A percentile compares a stretch with the other conserved stretches of the same genome.
These are phyloP conservation scores for Dilophus febrilis DNA, from an alignment of 2,888 invertebrate genomes.

Conservation along the genomic window DNA sequence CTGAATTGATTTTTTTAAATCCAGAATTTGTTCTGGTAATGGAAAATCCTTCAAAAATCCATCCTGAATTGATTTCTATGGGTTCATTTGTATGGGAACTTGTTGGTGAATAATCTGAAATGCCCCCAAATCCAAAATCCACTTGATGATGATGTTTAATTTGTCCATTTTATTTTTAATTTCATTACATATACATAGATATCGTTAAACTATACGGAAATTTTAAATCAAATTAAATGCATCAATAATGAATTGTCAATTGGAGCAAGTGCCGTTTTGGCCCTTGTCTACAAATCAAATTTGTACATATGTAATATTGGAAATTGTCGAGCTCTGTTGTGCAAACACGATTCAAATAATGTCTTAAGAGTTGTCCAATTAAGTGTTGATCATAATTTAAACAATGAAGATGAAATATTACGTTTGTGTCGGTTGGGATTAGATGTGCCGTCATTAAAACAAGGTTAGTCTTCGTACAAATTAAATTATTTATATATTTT, in stretches of 20 bases:
- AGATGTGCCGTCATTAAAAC: constrained; percentile 38
- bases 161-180: not conserved
- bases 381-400: constrained; percentile 60
- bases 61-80: no score
- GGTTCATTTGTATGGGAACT: no score
- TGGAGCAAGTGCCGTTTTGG: constrained; percentile 70
- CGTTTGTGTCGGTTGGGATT: constrained; percentile 60
- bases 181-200: constrained; percentile 3
- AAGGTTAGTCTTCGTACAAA: no score
- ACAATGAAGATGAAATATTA: constrained; percentile 69
- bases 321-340: constrained; percentile 53
- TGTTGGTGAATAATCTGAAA: no score
- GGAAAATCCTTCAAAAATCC: no score
- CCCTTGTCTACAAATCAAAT: constrained; percentile 56
- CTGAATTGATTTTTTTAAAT: no score
- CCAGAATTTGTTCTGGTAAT: no score
- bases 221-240: constrained; percentile 48
- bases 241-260: constrained; percentile 63
- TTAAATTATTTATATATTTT: no score
- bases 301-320: constrained; percentile 82
- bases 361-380: constrained; percentile 64
- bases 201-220: constrained; percentile 32
- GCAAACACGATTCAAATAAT: constrained; percentile 56
- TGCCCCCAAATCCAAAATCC: no score
- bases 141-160: constrained; percentile 1